These are phyloP conservation scores for Frankliniella intonsa DNA, from an alignment of 2,888 invertebrate genomes.

Conservation along the genomic window DNA sequence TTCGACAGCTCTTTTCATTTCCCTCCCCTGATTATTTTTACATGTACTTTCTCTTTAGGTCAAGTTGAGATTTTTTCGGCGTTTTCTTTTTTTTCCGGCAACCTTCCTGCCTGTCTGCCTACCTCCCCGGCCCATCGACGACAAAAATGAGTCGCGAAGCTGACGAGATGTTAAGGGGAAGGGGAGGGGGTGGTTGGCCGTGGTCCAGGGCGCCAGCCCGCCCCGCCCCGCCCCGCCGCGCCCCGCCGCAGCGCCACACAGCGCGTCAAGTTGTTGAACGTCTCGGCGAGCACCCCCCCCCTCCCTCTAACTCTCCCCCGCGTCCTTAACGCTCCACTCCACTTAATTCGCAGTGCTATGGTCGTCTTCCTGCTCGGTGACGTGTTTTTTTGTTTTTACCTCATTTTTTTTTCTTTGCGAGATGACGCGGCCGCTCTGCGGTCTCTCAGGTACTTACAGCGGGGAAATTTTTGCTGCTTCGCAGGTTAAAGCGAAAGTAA, in stretches of 20 bases:
- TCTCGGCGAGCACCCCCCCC: neutral
- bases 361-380: too few species aligned
- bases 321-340: neutral
- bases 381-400: neutral
- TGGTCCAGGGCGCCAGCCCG: neutral
- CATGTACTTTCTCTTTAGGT: neutral
- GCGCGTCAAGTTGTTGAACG: too few species aligned
- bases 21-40: too few species aligned
- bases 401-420: neutral
- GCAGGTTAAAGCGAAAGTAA: too few species aligned
- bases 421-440: too few species aligned
- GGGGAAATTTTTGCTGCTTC: too few species aligned
- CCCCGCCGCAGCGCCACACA: too few species aligned
- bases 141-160: constrained; percentile 22
- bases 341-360: too few species aligned
- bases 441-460: too few species aligned
- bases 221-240: too few species aligned
- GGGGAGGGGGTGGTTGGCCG: neutral
- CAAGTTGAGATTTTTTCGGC: neutral
- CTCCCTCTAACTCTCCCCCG: neutral
- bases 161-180: constrained; percentile 2
- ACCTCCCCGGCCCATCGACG: neutral
- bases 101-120: neutral
- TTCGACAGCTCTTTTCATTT: too few species aligned
- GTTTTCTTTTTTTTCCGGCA: neutral